phyloP scores from a whole-genome alignment of 2,113 vertebrate genomes.

The Prinia subflava region DNA sequence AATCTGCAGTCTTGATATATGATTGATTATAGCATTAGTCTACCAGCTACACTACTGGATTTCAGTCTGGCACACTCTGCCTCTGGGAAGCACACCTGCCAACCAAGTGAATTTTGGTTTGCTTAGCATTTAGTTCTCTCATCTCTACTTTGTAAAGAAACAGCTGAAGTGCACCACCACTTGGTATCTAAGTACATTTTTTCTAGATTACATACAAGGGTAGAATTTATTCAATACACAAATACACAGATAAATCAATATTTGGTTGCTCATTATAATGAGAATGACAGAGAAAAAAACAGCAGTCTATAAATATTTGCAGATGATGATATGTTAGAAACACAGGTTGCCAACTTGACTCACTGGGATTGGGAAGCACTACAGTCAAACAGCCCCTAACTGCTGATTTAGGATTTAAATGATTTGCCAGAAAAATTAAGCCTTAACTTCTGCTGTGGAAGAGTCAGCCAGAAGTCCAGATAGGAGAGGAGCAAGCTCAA shows the following conservation, averaged over 20 bases:
- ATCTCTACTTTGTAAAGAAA: background rate
- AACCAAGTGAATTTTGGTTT: background rate
- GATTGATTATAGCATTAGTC: background rate
- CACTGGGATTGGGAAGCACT: background rate
- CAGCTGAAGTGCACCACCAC: background rate
- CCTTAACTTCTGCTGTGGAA: background rate
- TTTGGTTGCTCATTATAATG: background rate
- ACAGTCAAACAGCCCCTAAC: background rate
- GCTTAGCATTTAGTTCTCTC: background rate
- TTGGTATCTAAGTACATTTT: background rate
- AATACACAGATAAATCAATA: background rate
- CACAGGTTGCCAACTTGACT: background rate
- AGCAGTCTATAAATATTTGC: background rate
- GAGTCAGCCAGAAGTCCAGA: background rate
- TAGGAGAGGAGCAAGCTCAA: background rate
- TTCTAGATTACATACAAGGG: background rate
- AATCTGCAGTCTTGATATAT: background rate
- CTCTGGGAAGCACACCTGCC: background rate
- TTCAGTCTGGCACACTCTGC: background rate
- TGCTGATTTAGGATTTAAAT: background rate
- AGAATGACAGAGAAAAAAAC: background rate
- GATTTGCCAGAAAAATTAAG: background rate
- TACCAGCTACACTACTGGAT: background rate
- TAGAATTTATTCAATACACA: background rate
- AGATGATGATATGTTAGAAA: background rate